A percentile compares a stretch with the other conserved stretches of the same genome.
These are phyloP conservation scores for Dasyurus viverrinus DNA, from an alignment of 2,113 vertebrate species.

Conservation along the genomic window DNA sequence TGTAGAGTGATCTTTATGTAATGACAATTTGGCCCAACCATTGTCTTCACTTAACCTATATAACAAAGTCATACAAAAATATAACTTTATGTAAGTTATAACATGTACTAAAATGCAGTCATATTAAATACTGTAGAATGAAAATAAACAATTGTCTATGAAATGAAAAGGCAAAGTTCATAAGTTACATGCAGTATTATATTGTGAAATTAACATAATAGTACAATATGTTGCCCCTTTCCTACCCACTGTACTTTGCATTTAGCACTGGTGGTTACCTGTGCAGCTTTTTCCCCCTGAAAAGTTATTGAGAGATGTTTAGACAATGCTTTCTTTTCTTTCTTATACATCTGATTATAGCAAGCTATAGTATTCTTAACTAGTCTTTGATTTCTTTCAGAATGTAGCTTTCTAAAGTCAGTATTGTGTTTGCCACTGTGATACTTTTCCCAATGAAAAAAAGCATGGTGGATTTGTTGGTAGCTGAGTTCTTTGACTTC, in stretches of 20 bases:
- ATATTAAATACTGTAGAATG: not conserved
- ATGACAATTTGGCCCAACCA: not conserved
- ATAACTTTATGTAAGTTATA: not conserved
- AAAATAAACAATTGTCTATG: not conserved
- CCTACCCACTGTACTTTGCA: not conserved
- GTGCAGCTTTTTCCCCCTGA: not conserved
- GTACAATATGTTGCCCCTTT: not conserved
- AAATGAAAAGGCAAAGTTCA: not conserved
- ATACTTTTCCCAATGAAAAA: not conserved
- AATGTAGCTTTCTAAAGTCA: not conserved
- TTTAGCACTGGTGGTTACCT: not conserved
- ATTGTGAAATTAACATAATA: not conserved
- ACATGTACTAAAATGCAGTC: not conserved
- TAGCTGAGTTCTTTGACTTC: not conserved
- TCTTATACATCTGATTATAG: not conserved
- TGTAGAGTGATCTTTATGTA: not conserved
- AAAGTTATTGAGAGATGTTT: not conserved
- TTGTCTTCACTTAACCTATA: not conserved
- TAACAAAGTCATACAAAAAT: not conserved
- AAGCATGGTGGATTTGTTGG: not conserved
- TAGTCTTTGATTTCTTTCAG: not conserved
- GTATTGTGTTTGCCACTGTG: not conserved
- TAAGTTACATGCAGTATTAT: not conserved
- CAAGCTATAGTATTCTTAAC: not conserved
- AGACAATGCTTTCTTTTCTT: not conserved